phyloP scores from a whole-genome alignment of 1,140 invertebrate genomes.

The Acyrthosiphon pisum region DNA sequence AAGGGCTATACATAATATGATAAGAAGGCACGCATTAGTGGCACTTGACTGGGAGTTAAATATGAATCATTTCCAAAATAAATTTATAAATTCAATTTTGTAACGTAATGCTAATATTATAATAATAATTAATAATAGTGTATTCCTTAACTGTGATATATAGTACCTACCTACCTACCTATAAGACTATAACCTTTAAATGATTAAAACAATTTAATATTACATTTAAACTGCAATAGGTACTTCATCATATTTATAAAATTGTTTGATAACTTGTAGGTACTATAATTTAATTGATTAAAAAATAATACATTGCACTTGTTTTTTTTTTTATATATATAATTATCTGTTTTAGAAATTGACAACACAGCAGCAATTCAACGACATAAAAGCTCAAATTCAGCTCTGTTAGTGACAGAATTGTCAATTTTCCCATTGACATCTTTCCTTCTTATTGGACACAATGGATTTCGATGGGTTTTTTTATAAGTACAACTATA shows the following conservation, averaged over 20 bases:
- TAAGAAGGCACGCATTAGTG: no score
- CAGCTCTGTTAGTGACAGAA: neutral
- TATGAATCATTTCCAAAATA: no score
- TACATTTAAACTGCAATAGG: neutral
- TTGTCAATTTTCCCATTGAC: slow-evolving; percentile 14
- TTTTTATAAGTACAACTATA: slow-evolving; percentile 37
- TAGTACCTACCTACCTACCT: no score
- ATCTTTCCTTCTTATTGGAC: slow-evolving; percentile 34
- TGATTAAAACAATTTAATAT: neutral
- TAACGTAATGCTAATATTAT: no score
- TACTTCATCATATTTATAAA: neutral
- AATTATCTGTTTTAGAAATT: slow-evolving; percentile 60
- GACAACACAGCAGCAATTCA: slow-evolving; percentile 62
- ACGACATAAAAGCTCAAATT: slow-evolving; percentile 60
- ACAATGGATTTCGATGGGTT: slow-evolving; percentile 15
- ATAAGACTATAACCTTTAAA: no score
- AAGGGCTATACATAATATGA: no score
- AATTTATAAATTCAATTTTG: no score
- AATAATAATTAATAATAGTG: no score
- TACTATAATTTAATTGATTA: neutral
- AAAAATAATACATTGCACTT: neutral
- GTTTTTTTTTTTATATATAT: neutral
- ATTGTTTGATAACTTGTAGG: neutral
- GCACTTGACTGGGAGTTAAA: no score
- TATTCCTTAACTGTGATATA: no score